Conservation (phyloP, 2,797 vertebrate genomes). For the Epinephelus coioides region DNA sequence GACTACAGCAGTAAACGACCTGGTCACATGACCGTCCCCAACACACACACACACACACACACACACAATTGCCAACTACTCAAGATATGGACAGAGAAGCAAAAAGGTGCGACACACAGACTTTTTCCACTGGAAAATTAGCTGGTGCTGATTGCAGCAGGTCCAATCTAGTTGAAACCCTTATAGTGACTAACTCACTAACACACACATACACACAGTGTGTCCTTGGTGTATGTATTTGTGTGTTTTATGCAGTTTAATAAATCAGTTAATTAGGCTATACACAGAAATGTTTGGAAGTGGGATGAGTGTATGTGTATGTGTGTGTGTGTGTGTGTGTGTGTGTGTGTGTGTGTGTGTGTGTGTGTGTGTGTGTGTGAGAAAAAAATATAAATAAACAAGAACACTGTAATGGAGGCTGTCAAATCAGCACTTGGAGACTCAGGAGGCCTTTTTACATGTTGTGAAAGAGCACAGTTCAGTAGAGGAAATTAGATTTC, state of each 20-base stretch:
- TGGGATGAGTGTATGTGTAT: not conserved
- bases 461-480: not conserved
- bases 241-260: not conserved
- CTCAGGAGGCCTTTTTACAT: not conserved
- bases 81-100: not conserved
- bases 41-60: not conserved
- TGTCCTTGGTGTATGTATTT: not conserved
- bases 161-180: not conserved
- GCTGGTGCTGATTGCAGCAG: not conserved
- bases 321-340: not conserved
- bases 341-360: not conserved
- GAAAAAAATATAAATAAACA: too few relatives aligned
- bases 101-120: not conserved
- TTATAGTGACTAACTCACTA: too few relatives aligned
- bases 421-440: conserved; percentile 7
- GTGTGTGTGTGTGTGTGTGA: not conserved
- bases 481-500: not conserved
- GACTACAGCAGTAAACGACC: not conserved
- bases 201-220: not conserved
- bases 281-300: not conserved
- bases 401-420: not conserved
- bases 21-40: not conserved
- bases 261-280: not conserved
- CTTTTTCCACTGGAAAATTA: not conserved
- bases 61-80: not conserved